A percentile compares a stretch with the other conserved stretches of the same genome.
Evolutionary conservation across 2,113 vertebrate genomes (phyloP).

Genomic region (Menidia beryllina): DNA sequence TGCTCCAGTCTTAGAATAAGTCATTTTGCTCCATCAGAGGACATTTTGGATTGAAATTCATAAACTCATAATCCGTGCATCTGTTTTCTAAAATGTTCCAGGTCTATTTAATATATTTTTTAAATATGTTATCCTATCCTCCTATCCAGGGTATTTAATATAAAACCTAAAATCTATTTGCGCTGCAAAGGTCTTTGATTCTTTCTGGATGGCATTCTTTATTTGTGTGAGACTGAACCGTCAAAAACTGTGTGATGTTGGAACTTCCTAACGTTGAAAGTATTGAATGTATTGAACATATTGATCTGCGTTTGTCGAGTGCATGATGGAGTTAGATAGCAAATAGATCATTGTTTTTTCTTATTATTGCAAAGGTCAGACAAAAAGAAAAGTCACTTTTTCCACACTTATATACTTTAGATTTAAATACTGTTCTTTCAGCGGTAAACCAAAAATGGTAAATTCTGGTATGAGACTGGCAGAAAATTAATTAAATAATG

Average conservation of each 20-base stretch:
- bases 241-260: constrained; percentile 25
- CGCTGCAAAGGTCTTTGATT: not conserved
- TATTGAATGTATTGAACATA: constrained; percentile 48
- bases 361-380: constrained; percentile 7
- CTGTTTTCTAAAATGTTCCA: too few species aligned
- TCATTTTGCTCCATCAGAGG: not conserved
- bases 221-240: not conserved
- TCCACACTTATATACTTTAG: not conserved
- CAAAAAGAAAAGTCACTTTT: not conserved
- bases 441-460: not conserved
- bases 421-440: not conserved
- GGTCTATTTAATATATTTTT: not conserved
- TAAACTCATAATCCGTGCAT: constrained; percentile 4
- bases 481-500: not conserved
- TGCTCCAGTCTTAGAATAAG: constrained; percentile 3
- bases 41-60: not conserved
- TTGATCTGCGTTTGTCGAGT: not conserved
- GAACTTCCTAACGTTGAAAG: constrained; percentile 21
- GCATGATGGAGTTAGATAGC: constrained; percentile 34
- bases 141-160: not conserved
- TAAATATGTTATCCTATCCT: not conserved
- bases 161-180: not conserved
- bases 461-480: too few species aligned
- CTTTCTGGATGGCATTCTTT: not conserved
- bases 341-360: constrained; percentile 5